Conservation (phyloP, 2,113 vertebrate genomes). For the Porphyrio hochstetteri region DNA sequence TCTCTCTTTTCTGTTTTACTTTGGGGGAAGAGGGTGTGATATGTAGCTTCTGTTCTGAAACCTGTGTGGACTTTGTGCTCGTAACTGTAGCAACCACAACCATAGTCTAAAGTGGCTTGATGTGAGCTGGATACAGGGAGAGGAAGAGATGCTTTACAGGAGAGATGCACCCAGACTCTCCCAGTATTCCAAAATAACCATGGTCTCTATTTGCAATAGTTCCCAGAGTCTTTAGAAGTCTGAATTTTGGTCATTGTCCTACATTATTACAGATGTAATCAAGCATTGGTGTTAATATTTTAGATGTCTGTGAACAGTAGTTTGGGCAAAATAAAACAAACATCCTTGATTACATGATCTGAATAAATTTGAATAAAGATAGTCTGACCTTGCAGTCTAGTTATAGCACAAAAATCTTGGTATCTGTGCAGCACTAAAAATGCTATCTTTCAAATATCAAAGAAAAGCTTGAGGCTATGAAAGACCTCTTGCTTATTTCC, state of each 20-base stretch:
- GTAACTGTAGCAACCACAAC: background rate
- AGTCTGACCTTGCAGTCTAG: background rate
- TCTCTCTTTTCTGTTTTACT: background rate
- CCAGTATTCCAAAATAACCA: background rate
- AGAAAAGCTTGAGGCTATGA: conserved; percentile 22
- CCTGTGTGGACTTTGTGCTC: fast-evolving
- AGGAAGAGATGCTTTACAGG: background rate
- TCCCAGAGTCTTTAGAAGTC: background rate
- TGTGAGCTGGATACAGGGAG: background rate
- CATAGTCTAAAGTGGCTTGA: background rate
- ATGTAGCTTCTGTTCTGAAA: background rate
- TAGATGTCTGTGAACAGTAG: background rate
- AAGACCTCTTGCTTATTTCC: conserved; percentile 27
- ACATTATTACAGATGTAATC: background rate
- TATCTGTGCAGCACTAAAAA: background rate
- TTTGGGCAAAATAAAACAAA: background rate
- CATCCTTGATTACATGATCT: background rate
- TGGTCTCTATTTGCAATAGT: background rate
- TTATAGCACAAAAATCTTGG: background rate
- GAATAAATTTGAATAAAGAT: background rate
- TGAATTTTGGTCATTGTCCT: background rate
- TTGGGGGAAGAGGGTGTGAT: background rate
- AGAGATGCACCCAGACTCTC: background rate
- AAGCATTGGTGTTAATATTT: background rate
- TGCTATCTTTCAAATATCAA: background rate